phyloP scores from a whole-genome alignment of 2,888 invertebrate genomes.

The Oxyteleia sp. region DNA sequence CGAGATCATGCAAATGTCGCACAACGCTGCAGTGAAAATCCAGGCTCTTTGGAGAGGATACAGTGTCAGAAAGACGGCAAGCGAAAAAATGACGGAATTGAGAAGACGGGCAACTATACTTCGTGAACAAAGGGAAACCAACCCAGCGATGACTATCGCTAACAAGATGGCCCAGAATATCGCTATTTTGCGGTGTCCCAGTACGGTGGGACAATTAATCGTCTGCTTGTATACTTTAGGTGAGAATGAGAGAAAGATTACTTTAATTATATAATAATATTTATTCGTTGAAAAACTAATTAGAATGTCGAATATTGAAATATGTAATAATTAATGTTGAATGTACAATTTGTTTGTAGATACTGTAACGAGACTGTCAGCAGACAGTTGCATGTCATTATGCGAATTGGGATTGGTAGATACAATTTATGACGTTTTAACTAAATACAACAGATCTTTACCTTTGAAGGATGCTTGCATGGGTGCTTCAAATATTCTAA shows the following conservation, averaged over 20 bases:
- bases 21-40: conserved; percentile 89
- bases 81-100: conserved; percentile 79
- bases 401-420: conserved; percentile 50
- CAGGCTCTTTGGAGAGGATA: conserved; percentile 89
- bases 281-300: no score
- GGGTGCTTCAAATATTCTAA: conserved; percentile 61
- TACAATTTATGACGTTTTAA: conserved; percentile 60
- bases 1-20: not conserved
- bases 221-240: conserved; percentile 87
- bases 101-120: conserved; percentile 82
- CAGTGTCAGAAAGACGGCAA: conserved; percentile 79
- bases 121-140: conserved; percentile 79
- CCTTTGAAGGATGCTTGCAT: conserved; percentile 70
- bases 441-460: conserved; percentile 67
- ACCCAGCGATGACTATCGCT: conserved; percentile 84
- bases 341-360: no score
- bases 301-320: not conserved
- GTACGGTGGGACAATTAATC: conserved; percentile 85
- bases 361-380: conserved; percentile 64
- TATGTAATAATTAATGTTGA: no score
- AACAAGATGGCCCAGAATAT: conserved; percentile 83
- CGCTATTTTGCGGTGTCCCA: conserved; percentile 80
- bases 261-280: no score
- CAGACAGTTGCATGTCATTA: conserved; percentile 54
- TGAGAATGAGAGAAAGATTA: conserved; percentile 73